phyloP scores from a whole-genome alignment of 2,797 vertebrate genomes.

The Mareca penelope region DNA sequence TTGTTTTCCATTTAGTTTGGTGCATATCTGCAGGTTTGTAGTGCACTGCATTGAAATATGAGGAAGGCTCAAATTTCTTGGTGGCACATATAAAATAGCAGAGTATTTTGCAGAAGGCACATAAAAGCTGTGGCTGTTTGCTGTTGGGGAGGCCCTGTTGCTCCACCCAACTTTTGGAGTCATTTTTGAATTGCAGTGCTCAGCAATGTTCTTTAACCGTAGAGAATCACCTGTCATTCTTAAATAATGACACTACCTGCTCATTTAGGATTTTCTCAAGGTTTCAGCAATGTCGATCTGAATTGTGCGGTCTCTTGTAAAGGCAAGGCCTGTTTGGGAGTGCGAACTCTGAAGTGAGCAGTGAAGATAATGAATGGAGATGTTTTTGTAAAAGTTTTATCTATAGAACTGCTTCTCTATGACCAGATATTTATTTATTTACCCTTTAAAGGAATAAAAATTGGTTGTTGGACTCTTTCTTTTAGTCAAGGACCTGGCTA shows the following conservation, averaged over 20 bases:
- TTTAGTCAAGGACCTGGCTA: background rate
- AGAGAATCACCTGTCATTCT: slow-evolving; percentile 36
- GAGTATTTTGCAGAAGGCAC: background rate
- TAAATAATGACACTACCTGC: slow-evolving; percentile 3
- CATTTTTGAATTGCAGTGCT: background rate
- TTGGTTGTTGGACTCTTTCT: background rate
- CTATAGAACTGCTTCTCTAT: background rate
- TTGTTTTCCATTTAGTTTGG: background rate
- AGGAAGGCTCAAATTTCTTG: background rate
- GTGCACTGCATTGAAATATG: background rate
- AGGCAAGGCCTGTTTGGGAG: background rate
- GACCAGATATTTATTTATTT: background rate
- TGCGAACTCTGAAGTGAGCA: background rate
- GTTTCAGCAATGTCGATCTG: background rate
- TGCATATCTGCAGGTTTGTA: background rate
- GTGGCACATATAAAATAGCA: background rate
- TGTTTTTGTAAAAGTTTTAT: background rate
- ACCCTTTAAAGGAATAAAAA: background rate
- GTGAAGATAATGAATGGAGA: background rate
- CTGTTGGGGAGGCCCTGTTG: background rate
- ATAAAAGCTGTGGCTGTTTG: background rate
- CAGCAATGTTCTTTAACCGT: background rate
- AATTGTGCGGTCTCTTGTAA: background rate
- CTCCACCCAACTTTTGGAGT: background rate
- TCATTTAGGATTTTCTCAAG: slow-evolving; percentile 40